phyloP scores from a whole-genome alignment of 1,140 invertebrate species.

The Hydropsyche tenuis region DNA sequence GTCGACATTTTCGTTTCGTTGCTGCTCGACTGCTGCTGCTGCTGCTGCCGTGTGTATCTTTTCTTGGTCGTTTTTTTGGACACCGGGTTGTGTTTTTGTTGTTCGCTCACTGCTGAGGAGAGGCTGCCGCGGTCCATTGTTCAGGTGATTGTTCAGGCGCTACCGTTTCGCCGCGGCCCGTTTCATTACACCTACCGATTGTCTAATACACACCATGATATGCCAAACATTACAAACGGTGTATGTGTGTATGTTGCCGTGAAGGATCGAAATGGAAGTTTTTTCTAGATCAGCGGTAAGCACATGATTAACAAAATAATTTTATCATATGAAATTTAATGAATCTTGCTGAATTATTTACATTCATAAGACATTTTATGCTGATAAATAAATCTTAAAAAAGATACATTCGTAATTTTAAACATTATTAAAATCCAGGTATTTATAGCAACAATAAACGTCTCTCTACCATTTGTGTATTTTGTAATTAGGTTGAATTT shows the following conservation, averaged over 20 bases:
- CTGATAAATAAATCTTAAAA: too few relatives aligned
- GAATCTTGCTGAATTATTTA: too few relatives aligned
- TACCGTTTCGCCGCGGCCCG: conserved; percentile 29
- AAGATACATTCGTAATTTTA: too few relatives aligned
- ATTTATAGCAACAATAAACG: too few relatives aligned
- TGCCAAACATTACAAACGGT: too few relatives aligned
- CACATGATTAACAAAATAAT: too few relatives aligned
- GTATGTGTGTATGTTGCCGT: too few relatives aligned
- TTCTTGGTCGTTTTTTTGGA: not conserved
- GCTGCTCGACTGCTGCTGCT: not conserved
- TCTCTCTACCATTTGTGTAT: conserved; percentile 26
- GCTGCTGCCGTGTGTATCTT: not conserved
- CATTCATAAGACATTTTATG: too few relatives aligned
- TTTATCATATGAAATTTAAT: too few relatives aligned
- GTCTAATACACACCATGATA: conserved; percentile 16
- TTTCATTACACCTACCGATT: conserved; percentile 37
- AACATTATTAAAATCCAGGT: too few relatives aligned
- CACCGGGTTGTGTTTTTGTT: conserved; percentile 15
- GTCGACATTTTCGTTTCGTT: not conserved
- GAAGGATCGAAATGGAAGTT: too few relatives aligned
- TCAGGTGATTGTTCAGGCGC: conserved; percentile 32
- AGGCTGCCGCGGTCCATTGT: conserved; percentile 29
- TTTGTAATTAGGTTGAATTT: conserved; percentile 33
- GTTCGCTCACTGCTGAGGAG: conserved; percentile 1
- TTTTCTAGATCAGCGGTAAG: too few relatives aligned